Evolutionary conservation across 2,797 vertebrate species (phyloP).

Genomic region (Synaphobranchus kaupii): DNA sequence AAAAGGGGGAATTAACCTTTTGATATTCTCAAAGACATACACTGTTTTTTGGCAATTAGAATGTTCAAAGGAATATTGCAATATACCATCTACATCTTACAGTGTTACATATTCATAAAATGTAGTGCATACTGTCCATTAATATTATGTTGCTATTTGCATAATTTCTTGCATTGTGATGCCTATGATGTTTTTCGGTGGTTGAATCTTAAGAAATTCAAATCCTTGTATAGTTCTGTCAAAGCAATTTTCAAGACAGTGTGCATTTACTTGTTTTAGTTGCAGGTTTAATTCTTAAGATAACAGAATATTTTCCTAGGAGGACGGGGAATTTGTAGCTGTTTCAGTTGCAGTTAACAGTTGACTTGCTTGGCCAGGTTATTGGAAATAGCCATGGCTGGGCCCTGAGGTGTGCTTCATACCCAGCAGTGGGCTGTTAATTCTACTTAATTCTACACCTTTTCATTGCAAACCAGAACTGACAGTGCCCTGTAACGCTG

Average conservation of each 20-base stretch:
- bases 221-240: not conserved
- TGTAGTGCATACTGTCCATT: not conserved
- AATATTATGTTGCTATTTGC: not conserved
- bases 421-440: not conserved
- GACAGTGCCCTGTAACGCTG: not conserved
- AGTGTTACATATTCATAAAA: not conserved
- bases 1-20: constrained; percentile 6
- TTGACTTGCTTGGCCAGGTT: not conserved
- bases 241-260: not conserved
- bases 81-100: not conserved
- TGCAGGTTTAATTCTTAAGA: not conserved
- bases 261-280: not conserved
- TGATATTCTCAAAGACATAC: not conserved
- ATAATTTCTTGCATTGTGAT: not conserved
- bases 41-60: not conserved
- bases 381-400: not conserved
- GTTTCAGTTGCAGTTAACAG: not conserved
- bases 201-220: not conserved
- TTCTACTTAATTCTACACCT: not conserved
- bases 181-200: not conserved
- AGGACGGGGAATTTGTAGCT: not conserved
- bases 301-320: not conserved
- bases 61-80: not conserved
- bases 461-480: not conserved
- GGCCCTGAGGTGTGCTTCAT: not conserved